A percentile compares a stretch with the other conserved stretches of the same genome.
Conservation (phyloP, 2,797 vertebrate genomes). For the Morelia viridis region DNA sequence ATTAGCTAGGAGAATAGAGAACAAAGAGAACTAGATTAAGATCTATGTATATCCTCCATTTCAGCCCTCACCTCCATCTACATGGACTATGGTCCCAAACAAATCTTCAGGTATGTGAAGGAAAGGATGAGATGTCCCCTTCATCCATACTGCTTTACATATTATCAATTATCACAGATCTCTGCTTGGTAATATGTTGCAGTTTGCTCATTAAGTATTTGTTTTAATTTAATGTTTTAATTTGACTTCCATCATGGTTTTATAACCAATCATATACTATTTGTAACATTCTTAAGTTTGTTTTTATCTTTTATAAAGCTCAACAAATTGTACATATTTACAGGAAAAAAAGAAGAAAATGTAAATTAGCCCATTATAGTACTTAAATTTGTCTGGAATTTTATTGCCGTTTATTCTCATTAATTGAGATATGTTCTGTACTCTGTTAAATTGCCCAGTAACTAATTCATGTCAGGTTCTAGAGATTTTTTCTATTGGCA, state of each 20-base stretch:
- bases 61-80: not conserved
- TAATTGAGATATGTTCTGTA: not conserved
- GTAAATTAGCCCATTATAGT: not conserved
- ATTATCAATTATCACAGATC: not conserved
- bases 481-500: not conserved
- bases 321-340: not conserved
- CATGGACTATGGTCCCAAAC: no score
- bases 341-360: conserved; percentile 13
- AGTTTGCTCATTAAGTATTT: not conserved
- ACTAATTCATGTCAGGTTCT: conserved; percentile 10
- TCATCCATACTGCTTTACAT: not conserved
- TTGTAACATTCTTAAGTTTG: not conserved
- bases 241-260: not conserved
- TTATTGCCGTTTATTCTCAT: not conserved
- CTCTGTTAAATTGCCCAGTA: conserved; percentile 12
- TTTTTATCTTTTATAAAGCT: not conserved
- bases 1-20: not conserved
- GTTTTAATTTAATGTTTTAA: not conserved
- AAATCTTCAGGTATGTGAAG: no score
- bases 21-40: not conserved
- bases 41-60: not conserved
- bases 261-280: not conserved
- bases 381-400: not conserved
- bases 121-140: no score
- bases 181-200: not conserved